Conservation (phyloP, 2,888 invertebrate species). For the Leptinotarsa peninsularis region DNA sequence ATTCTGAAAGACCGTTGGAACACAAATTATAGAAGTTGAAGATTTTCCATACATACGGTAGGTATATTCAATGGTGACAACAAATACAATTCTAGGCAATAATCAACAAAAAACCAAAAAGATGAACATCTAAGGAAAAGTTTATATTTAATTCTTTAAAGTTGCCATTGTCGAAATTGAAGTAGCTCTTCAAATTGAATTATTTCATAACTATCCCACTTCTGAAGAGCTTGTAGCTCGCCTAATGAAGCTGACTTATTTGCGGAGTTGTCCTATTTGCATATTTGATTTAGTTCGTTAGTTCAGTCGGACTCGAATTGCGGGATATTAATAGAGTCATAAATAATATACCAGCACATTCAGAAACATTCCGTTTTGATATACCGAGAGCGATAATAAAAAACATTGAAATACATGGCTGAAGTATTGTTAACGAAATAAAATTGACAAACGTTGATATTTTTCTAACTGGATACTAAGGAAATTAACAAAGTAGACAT, state of each 20-base stretch:
- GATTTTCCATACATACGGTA: no score
- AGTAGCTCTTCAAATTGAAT: neutral
- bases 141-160: no score
- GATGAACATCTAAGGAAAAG: no score
- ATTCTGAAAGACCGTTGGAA: no score
- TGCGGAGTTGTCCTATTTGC: conserved; percentile 48
- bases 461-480: no score
- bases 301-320: neutral
- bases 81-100: no score
- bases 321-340: conserved; percentile 1
- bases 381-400: neutral
- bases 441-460: no score
- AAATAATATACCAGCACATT: neutral
- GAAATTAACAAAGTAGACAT: no score
- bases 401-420: neutral
- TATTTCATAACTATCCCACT: conserved; percentile 12
- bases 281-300: conserved; percentile 44
- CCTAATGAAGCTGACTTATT: conserved; percentile 49
- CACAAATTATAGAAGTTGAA: no score
- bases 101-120: no score
- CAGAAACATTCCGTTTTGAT: neutral
- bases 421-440: no score
- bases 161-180: neutral
- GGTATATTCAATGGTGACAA: no score
- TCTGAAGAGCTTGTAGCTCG: neutral